phyloP scores from a whole-genome alignment of 2,113 vertebrate genomes.

The Lanius collurio region DNA sequence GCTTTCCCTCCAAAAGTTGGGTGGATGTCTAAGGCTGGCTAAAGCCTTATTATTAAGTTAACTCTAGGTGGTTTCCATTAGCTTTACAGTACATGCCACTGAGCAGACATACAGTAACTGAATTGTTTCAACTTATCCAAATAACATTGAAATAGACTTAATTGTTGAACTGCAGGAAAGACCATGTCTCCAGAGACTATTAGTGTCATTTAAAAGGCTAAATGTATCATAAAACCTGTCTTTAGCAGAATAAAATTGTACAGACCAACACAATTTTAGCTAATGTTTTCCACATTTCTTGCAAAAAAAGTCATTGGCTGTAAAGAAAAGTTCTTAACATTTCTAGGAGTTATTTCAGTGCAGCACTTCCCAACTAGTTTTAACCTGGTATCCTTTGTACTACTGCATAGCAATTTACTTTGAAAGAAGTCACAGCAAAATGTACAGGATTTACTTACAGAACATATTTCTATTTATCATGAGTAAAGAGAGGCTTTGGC shows the following conservation, averaged over 20 bases:
- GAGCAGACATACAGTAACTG: conserved; percentile 79
- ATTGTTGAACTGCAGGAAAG: conserved; percentile 81
- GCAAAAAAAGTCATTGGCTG: conserved; percentile 29
- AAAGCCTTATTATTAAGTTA: conserved; percentile 68
- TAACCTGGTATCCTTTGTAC: not conserved
- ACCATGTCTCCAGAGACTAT: conserved; percentile 80
- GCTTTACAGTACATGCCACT: conserved; percentile 57
- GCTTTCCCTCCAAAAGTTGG: conserved; percentile 15
- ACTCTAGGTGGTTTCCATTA: conserved; percentile 56
- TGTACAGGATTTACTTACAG: not conserved
- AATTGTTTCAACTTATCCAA: conserved; percentile 82
- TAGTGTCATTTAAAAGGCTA: conserved; percentile 85
- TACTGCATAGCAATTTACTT: not conserved
- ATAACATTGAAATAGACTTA: conserved; percentile 83
- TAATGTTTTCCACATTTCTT: conserved; percentile 86
- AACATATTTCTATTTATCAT: not conserved
- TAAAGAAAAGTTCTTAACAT: conserved; percentile 36
- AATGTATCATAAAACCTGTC: conserved; percentile 86
- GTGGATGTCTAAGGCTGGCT: conserved; percentile 60
- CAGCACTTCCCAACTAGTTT: not conserved
- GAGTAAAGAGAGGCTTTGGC: not conserved
- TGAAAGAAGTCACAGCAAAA: not conserved
- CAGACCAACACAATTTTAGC: conserved; percentile 82
- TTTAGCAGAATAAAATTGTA: conserved; percentile 81
- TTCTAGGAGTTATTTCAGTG: conserved; percentile 31